phyloP scores from a whole-genome alignment of 2,888 invertebrate species.

The Macrosiphum euphorbiae region DNA sequence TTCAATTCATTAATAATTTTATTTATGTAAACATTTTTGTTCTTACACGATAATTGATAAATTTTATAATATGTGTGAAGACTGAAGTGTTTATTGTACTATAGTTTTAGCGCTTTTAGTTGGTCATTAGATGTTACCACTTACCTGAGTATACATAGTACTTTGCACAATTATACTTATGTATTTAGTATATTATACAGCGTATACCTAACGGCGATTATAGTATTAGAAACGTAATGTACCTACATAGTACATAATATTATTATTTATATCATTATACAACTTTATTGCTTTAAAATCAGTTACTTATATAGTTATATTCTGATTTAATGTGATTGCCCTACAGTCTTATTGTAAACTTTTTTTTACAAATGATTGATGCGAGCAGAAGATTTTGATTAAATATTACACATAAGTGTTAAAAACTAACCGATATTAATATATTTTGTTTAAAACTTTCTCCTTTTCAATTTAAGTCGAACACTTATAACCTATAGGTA shows the following conservation, averaged over 20 bases:
- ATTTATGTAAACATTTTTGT: neutral
- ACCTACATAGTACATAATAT: neutral
- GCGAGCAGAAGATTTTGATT: neutral
- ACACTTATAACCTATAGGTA: no score
- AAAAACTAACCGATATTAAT: neutral
- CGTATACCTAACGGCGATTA: no score
- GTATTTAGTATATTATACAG: neutral
- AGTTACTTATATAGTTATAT: neutral
- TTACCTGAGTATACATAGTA: neutral
- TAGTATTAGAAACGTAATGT: neutral
- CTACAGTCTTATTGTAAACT: neutral
- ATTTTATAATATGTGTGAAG: neutral
- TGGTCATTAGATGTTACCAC: neutral
- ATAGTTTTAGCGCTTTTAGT: conserved; percentile 11
- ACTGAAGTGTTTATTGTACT: neutral
- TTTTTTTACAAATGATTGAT: conserved; percentile 33
- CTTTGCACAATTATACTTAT: neutral
- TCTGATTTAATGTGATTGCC: neutral
- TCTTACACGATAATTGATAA: neutral
- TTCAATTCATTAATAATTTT: neutral
- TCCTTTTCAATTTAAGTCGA: neutral
- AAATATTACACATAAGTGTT: conserved; percentile 22
- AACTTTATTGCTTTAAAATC: conserved; percentile 29
- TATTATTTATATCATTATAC: neutral
- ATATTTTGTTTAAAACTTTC: neutral